Percentiles rank a stretch among this genome's conserved stretches.
phyloP scores from a whole-genome alignment of 2,888 invertebrate genomes.

The Tenthredo notha region DNA sequence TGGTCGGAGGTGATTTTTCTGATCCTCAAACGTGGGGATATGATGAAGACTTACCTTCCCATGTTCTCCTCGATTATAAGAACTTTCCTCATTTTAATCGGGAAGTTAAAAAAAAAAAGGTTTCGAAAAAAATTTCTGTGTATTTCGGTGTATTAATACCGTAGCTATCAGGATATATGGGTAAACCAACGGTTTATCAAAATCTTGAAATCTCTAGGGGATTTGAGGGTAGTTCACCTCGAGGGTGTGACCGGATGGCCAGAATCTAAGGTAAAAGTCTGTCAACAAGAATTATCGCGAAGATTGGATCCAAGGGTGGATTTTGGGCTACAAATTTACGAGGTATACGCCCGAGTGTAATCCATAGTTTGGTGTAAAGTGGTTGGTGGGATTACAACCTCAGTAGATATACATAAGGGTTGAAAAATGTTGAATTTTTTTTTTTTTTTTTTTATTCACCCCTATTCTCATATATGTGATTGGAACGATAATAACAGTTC shows the following conservation, averaged over 20 bases:
- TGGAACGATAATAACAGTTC: not conserved
- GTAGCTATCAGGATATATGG: not conserved
- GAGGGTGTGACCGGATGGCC: not conserved
- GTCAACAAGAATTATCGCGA: conserved; percentile 35
- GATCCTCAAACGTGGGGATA: not conserved
- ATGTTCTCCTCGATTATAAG: not conserved
- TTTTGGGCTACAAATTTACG: conserved; percentile 30
- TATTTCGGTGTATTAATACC: not conserved
- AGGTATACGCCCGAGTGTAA: not conserved
- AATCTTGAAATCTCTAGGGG: not conserved
- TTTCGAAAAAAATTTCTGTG: not conserved
- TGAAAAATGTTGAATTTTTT: not conserved
- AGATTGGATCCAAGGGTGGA: conserved; percentile 16
- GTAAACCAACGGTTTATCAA: not conserved
- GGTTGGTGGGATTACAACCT: not conserved
- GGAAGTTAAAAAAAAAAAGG: not conserved
- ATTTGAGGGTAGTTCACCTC: not conserved
- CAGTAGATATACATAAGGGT: not conserved
- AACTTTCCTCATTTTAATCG: not conserved
- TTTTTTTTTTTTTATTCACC: too few species aligned
- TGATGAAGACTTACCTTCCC: not conserved
- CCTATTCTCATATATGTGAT: not conserved
- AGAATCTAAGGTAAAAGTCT: conserved; percentile 26
- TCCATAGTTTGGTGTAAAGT: conserved; percentile 4
- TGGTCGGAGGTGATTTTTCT: not conserved